These are phyloP conservation scores for Eubucco bourcierii DNA, from an alignment of 2,113 vertebrate genomes.

Conservation along the genomic window DNA sequence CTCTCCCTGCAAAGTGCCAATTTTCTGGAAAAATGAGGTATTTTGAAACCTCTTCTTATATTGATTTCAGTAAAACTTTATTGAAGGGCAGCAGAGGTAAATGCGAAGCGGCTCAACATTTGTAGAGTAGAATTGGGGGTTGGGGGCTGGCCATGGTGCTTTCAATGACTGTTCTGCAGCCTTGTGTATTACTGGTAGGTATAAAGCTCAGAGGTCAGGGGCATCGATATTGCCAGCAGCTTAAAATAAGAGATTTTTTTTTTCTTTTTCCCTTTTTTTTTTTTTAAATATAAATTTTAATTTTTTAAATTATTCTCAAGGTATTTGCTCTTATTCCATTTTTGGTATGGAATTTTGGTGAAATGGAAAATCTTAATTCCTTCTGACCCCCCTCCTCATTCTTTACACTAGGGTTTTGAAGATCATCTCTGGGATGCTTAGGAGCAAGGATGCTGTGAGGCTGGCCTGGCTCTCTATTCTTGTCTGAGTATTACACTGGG, in stretches of 20 bases:
- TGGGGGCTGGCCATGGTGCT: not conserved
- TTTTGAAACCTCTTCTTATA: not conserved
- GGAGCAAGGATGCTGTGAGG: not conserved
- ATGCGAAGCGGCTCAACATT: not conserved
- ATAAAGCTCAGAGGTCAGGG: not conserved
- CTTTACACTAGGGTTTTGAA: not conserved
- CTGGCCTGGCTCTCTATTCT: rapidly evolving
- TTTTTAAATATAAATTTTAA: no score
- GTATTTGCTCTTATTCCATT: not conserved
- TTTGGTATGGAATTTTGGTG: not conserved
- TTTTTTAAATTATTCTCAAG: not conserved
- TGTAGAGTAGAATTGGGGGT: not conserved
- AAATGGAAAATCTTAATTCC: not conserved
- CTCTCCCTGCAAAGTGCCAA: not conserved
- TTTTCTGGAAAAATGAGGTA: not conserved
- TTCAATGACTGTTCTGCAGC: not conserved
- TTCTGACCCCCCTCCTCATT: not conserved
- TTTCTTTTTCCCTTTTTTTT: no score
- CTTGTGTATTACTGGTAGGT: not conserved
- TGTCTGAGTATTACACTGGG: rapidly evolving
- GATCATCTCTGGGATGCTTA: not conserved
- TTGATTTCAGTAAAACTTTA: not conserved
- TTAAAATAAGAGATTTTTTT: not conserved
- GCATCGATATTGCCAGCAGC: not conserved
- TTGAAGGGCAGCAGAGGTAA: not conserved